These are phyloP conservation scores for Hyperoplus immaculatus DNA, from an alignment of 2,797 vertebrate species.

Conservation along the genomic window DNA sequence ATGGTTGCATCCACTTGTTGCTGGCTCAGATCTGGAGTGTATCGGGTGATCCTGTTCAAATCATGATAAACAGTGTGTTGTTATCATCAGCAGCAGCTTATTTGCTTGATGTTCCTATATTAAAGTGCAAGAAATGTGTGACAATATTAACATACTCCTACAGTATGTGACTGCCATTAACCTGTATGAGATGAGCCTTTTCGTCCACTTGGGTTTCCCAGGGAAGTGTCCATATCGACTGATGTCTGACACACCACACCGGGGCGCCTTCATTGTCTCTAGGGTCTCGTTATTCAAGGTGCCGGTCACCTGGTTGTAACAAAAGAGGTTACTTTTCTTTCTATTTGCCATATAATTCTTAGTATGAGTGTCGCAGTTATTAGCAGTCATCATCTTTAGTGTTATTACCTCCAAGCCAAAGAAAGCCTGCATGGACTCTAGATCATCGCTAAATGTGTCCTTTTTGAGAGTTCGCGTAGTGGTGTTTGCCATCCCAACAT, in stretches of 20 bases:
- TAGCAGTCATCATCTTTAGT: neutral
- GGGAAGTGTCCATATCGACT: conserved; percentile 62
- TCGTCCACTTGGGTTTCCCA: conserved; percentile 79
- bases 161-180: conserved; percentile 42
- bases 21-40: conserved; percentile 62
- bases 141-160: neutral
- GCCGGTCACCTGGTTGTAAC: conserved; percentile 78
- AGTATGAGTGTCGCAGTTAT: neutral
- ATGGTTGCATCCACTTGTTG: conserved; percentile 70
- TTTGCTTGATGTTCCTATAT: neutral
- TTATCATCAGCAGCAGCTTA: neutral
- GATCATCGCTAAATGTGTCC: conserved; percentile 66
- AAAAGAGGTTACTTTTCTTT: neutral
- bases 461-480: neutral
- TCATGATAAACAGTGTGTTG: conserved; percentile 4
- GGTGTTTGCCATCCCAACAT: conserved; percentile 59
- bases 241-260: conserved; percentile 88
- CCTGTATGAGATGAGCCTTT: conserved; percentile 86
- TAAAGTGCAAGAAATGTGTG: neutral
- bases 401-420: conserved; percentile 82
- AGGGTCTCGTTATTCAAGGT: conserved; percentile 73
- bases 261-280: conserved; percentile 79
- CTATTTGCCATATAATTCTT: neutral
- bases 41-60: conserved; percentile 68
- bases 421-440: conserved; percentile 88